Evolutionary conservation across 92 coral and sea anemone species (phyloP), one percentile per base, ranked within the genome.

Genomic region (Umimayanthus kanabou): DNA sequence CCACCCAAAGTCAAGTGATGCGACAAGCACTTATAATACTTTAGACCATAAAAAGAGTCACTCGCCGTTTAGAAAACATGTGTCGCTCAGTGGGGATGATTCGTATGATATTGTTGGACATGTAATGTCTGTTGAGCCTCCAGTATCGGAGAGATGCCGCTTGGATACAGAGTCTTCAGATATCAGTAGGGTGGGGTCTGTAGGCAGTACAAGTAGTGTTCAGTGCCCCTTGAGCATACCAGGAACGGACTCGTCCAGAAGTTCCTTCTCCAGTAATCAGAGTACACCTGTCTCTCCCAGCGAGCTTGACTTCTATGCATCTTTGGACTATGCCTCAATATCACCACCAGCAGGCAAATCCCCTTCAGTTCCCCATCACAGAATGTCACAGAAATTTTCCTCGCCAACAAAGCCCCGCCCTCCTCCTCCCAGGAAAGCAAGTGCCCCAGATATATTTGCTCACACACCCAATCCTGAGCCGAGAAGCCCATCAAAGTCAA

Each of bases 221-320:
- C 76, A 77, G 47, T 71, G 76, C 14, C 55, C 84, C 30, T 77
- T 37, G 28, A 67, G 74, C 79, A 79, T 83, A 23, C 25, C 61
- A 11, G 85, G 47, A 47, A 20, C 80, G 81, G 69, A 50, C 65
- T 85, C 71, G 6, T 78, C 87, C 7, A 89, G 94, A 61, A 74
- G 57, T 69, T 40, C 85, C 25, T 84, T 76, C n/a, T 26, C 55
- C 67, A 89, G 80, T 55, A 84, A 57, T 58, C 43, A 79, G 39
- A 79, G 90, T 71, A 42, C 84, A 80, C 82, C 94, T 23, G 82
- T 88, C 33, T 81, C 89, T 11, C 78, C 85, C 25, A 94, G 84
- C 66, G 96, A 95, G 77, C 91, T 87, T 57, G 98, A 94, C 64
- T 88, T 85, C 18, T 92, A 95, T 88, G 89, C 96, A 14, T 88